Evolutionary conservation across 2,888 invertebrate genomes (phyloP), one percentile per base, ranked within the genome.

Genomic region (Trachelus stipa): DNA sequence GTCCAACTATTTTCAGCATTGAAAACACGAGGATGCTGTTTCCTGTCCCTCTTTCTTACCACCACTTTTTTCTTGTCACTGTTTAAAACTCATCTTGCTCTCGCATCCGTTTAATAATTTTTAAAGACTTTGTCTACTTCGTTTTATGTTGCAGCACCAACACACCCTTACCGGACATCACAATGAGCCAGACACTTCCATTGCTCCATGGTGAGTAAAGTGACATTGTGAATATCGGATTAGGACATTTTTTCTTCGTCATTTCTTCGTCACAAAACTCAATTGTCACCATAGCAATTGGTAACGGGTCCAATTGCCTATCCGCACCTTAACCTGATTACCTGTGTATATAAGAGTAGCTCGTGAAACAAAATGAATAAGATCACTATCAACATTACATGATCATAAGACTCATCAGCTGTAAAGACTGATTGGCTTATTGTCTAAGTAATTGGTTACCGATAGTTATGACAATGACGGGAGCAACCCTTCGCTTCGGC

Each of bases 161-260:
- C 77, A 85, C 87, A 83, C 86, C 88, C 31, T 76, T 89, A 68
- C 88, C 87, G 68, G 89, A 90, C 69, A 86, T 88, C 12, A 88
- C 90, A 35, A 87, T 90, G 87, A 87, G 85, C 75, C 86, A 88
- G 75, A 87, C 90, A 6, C 68, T 86, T 75, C 85, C 85, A 40
- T 34, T 88, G 37, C 78, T 83, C 35, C 88, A 86, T 82, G 88
- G 90, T 90, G 76, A 89, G 89, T 84, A 81, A 71, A 31, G 1
- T 71, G 33, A 34, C 56, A 23, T 40, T 40, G 40, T 40, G 12
- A 12, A 37, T 12, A 37, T 37, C 3, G 40, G 15, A 40, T 40
- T 40, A 0, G 4, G 1, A 40, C 0, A 15, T 15, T 4, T 15
- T 15, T 40, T 40, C 0, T 15, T 15, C 56, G 9, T 56, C 23